Evolutionary conservation across 2,113 vertebrate genomes (phyloP), one percentile per base, ranked within the genome.

Genomic region (Sphaerodactylus townsendi): DNA sequence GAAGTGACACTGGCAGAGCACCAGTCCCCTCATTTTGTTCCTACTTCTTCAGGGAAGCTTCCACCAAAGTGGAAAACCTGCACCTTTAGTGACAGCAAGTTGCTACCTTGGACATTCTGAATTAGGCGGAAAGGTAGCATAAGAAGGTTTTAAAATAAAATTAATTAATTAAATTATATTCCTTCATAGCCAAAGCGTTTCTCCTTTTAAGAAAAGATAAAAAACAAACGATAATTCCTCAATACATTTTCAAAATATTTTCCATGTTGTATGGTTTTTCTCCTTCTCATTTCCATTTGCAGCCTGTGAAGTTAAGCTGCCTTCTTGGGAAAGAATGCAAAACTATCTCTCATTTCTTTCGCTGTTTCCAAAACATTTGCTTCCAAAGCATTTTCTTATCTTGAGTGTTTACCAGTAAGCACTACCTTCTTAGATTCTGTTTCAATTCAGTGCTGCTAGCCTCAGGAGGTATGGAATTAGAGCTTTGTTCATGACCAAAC

Each of bases 401-500:
- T 85, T 64, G 65, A 28, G 0, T 84, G 46, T 89, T 89, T 92
- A 82, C 77, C 25, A 85, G 53, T 68, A 90, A 83, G 80, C 2
- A 77, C 64, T 64, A 28, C 71, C 64, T 79, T 85, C 68, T n/a
- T 70, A 84, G 23, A 37, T 66, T 90, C 81, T 81, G 50, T 81
- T 91, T 50, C 70, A 87, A 70, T 50, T 37, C 5, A 1, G 50
- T 68, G 59, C 59, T 48, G 87, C 85, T 91, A 69, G 91, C 89
- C 85, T 89, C 44, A 76, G 82, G 87, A 88, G 17, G 6, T 50
- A 85, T 46, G 37, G 44, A 82, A 83, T 87, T 92, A 89, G 30
- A 1, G 21, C 39, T 90, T 68, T 84, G 62, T 80, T 94, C 87
- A 76, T 91, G 80, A 88, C 79, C 84, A 90, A 92, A 93, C 71